phyloP scores from a whole-genome alignment of 2,888 invertebrate genomes.

The Spicauda simplicius region DNA sequence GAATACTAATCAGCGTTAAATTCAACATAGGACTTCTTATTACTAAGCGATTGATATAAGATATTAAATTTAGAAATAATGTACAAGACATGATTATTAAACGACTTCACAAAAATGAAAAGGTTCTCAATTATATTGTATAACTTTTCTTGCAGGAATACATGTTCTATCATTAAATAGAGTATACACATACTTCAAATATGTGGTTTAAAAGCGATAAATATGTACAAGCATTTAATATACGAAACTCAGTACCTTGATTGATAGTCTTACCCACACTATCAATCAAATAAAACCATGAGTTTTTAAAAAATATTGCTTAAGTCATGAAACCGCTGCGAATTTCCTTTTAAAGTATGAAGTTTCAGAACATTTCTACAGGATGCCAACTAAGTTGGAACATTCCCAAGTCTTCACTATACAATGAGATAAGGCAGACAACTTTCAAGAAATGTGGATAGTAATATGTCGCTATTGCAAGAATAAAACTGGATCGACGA shows the following conservation, averaged over 20 bases:
- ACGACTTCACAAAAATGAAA: no score
- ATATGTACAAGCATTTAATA: background rate
- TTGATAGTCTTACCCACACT: background rate
- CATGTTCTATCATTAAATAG: no score
- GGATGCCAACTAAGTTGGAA: slow-evolving; percentile 23
- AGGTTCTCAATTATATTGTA: no score
- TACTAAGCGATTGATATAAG: no score
- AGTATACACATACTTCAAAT: background rate
- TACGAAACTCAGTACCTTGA: no score
- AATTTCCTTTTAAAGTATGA: background rate
- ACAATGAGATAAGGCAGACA: slow-evolving; percentile 1
- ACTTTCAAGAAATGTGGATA: background rate
- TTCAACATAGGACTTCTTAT: background rate
- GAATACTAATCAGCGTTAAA: background rate
- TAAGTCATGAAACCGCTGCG: background rate
- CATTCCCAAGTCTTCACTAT: slow-evolving; percentile 8
- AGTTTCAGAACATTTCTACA: slow-evolving; percentile 11
- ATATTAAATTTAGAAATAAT: background rate
- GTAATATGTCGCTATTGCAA: no score
- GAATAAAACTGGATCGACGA: no score
- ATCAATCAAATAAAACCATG: background rate
- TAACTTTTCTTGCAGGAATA: no score
- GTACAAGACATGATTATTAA: no score
- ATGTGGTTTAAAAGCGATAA: background rate
- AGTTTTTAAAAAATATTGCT: background rate